Evolutionary conservation across 64 coral and sea anemone species (phyloP).

Genomic region (Actinia tenebrosa): DNA sequence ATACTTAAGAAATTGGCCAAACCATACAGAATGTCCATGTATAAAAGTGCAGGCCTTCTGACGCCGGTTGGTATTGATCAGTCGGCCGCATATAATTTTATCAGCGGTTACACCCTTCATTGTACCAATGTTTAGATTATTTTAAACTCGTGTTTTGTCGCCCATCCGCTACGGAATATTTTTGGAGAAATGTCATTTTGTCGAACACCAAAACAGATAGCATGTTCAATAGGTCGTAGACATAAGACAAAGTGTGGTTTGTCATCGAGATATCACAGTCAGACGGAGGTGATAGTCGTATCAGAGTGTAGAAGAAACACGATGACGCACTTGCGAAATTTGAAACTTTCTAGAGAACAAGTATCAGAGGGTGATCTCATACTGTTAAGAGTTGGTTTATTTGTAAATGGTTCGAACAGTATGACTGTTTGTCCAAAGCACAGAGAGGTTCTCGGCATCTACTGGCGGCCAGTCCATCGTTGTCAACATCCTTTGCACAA

Average conservation of each 20-base stretch:
- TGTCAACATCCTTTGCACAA: slow-evolving; percentile 5
- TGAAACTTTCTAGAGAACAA: background rate
- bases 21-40: background rate
- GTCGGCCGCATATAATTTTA: background rate
- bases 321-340: background rate
- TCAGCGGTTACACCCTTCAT: background rate
- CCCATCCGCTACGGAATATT: background rate
- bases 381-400: background rate
- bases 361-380: background rate
- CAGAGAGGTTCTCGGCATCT: slow-evolving; percentile 8
- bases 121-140: too few relatives aligned
- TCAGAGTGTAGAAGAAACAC: background rate
- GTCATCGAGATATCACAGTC: background rate
- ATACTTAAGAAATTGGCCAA: background rate
- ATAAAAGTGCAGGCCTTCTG: background rate
- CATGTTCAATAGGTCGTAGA: background rate
- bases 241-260: background rate
- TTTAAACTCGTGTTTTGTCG: background rate
- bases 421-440: slow-evolving; percentile 4
- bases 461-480: background rate
- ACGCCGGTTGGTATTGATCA: too few relatives aligned
- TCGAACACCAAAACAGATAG: background rate
- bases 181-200: background rate
- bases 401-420: background rate
- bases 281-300: background rate